These are phyloP conservation scores for Cetoscarus ocellatus DNA, from an alignment of 2,797 vertebrate species.

Conservation along the genomic window DNA sequence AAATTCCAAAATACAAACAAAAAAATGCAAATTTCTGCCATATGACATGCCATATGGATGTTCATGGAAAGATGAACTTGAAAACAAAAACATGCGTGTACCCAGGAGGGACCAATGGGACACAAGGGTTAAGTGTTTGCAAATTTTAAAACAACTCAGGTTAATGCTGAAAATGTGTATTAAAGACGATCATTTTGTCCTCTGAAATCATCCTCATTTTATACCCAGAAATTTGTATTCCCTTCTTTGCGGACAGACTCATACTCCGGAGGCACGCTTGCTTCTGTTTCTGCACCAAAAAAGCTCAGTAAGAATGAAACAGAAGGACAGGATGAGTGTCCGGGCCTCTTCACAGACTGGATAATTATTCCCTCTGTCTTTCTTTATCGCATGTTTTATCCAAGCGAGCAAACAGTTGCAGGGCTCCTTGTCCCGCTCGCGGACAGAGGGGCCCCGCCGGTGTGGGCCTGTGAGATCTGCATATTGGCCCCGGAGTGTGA, in stretches of 20 bases:
- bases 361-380: constrained; percentile 68
- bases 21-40: too few species aligned
- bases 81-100: too few species aligned
- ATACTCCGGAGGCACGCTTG: constrained; percentile 1
- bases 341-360: constrained; percentile 39
- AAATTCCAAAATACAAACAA: too few species aligned
- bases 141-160: background rate
- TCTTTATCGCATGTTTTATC: constrained; percentile 64
- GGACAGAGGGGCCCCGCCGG: constrained; percentile 48
- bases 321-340: constrained; percentile 40
- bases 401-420: constrained; percentile 68
- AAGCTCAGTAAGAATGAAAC: constrained; percentile 13
- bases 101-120: too few species aligned
- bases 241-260: background rate
- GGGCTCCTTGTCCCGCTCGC: constrained; percentile 64
- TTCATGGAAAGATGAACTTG: too few species aligned
- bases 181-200: background rate
- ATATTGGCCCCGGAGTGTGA: constrained; percentile 79
- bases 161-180: background rate
- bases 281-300: constrained; percentile 17
- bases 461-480: constrained; percentile 73
- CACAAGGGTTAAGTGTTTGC: too few species aligned
- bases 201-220: background rate
- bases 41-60: too few species aligned
- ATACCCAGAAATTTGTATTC: background rate